Evolutionary conservation across 2,113 vertebrate species (phyloP), one percentile per base, ranked within the genome.

Genomic region (Datnioides undecimradiatus): DNA sequence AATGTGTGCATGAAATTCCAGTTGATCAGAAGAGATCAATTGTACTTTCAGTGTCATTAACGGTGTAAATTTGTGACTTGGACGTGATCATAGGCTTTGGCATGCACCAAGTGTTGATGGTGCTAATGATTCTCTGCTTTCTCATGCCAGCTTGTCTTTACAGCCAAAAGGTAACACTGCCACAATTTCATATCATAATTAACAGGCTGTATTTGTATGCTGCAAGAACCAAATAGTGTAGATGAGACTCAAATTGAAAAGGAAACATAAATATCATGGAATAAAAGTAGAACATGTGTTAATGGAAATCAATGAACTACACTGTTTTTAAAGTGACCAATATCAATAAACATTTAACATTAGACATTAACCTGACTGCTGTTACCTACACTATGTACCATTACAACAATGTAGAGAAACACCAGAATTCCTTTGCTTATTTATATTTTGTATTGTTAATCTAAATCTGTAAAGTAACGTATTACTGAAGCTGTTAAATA

Each of bases 1-100:
- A 85, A 91, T 68, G 83, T 55, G 83, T 73, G 73, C 48, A 82
- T 79, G 52, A 68, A 70, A 87, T 90, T 78, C 72, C 78, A 72
- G 59, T 52, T 80, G 78, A 88, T 92, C 65, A 63, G 43, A 31
- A 82, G 67, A 82, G 74, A 89, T 85, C 79, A 69, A 51, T 60
- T 63, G 51, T 36, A 82, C 79, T 92, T 38, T 60, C 60, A 76
- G 65, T 63, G 82, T 54, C 45, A 41, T 85, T 71, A 8, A 57
- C 58, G 48, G 62, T 72, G 73, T 48, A 52, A 57, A 74, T 79
- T 33, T 86, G 76, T 9, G 27, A 75, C 45, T 62, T 60, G 76
- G 73, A 73, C 11, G 23, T 63, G 31, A 80, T 80, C 16, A 14
- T 16, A n/a, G 45, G 25, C 67, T 79, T 65, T 82, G 78, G 81